A percentile compares a stretch with the other conserved stretches of the same genome.
phyloP scores from a whole-genome alignment of 2,113 vertebrate genomes.

The Zosterops borbonicus region DNA sequence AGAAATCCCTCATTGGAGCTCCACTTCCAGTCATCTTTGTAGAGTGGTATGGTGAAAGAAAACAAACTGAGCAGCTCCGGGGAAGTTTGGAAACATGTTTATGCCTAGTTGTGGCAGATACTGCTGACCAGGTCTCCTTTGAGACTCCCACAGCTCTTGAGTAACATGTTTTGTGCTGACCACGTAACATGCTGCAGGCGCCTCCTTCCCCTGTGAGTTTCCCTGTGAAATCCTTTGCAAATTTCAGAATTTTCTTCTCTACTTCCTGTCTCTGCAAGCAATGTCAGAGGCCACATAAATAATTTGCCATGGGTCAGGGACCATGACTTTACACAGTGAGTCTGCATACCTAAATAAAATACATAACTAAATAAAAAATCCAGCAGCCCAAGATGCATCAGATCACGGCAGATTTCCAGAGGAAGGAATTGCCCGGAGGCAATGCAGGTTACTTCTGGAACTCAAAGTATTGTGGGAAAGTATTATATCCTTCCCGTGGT shows the following conservation, averaged over 20 bases:
- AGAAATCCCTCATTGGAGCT: neutral
- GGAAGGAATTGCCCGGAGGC: neutral
- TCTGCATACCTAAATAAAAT: neutral
- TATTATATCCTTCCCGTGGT: neutral
- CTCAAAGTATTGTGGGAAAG: neutral
- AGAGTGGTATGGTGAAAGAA: neutral
- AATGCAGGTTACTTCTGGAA: neutral
- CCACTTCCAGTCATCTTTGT: neutral
- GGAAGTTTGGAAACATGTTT: neutral
- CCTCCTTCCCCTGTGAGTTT: neutral
- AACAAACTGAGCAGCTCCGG: neutral
- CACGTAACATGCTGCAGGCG: neutral
- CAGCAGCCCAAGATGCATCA: neutral
- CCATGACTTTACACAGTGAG: neutral
- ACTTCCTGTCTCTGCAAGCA: neutral
- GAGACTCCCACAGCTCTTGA: slow-evolving; percentile 14
- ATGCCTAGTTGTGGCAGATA: slow-evolving; percentile 19
- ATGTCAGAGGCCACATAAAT: neutral
- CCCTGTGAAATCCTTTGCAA: neutral
- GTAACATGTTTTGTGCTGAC: neutral
- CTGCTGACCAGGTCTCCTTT: neutral
- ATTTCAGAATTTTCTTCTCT: neutral
- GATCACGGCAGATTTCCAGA: neutral
- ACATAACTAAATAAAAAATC: neutral
- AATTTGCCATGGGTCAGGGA: neutral